These are phyloP conservation scores for Myiothlypis coronata DNA, from an alignment of 2,797 vertebrate genomes.

Conservation along the genomic window DNA sequence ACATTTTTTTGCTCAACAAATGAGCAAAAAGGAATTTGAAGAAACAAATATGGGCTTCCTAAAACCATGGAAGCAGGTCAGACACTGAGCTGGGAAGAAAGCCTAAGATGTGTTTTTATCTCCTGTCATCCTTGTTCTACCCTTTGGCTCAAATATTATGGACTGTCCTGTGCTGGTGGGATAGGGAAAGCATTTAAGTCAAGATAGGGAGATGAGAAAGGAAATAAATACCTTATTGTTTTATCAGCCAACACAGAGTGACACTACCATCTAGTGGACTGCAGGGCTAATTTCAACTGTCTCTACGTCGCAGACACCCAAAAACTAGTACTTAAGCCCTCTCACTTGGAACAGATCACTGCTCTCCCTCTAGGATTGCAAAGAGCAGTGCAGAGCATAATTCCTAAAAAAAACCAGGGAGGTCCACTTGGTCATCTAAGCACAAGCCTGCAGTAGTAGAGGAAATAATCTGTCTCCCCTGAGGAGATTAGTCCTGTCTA, in stretches of 20 bases:
- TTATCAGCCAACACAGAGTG: not conserved
- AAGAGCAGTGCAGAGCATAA: not conserved
- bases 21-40: not conserved
- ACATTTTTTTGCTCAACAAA: not conserved
- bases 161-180: not conserved
- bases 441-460: not conserved
- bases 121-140: not conserved
- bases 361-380: not conserved
- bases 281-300: not conserved
- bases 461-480: not conserved
- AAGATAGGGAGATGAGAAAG: not conserved
- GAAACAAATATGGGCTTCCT: not conserved
- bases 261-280: slow-evolving; percentile 64
- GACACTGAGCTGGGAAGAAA: not conserved
- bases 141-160: not conserved
- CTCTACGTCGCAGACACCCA: not conserved
- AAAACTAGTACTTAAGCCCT: not conserved
- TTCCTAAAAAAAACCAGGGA: not conserved
- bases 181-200: not conserved
- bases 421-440: not conserved
- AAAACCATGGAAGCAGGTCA: not conserved
- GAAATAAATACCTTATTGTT: not conserved
- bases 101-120: not conserved
- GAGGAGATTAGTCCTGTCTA: not conserved
- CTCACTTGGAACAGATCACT: not conserved